These are phyloP conservation scores for Tauraco hartlaubi DNA, from an alignment of 2,797 vertebrate genomes.

Conservation along the genomic window DNA sequence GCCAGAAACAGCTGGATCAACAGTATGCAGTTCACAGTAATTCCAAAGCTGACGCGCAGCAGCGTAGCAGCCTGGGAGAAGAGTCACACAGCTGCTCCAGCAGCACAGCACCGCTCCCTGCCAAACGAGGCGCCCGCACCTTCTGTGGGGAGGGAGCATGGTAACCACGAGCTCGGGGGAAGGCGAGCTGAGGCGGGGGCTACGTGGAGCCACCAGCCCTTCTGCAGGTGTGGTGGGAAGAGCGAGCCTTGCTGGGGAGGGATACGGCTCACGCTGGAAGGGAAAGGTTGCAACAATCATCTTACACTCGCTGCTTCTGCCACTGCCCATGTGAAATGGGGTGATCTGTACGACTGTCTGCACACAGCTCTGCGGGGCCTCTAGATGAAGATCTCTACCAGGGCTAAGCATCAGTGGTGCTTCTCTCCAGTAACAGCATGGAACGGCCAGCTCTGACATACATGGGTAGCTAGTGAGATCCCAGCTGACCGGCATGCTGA, in stretches of 20 bases:
- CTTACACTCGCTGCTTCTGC: not conserved
- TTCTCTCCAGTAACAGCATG: not conserved
- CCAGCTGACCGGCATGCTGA: not conserved
- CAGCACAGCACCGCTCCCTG: not conserved
- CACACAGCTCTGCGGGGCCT: not conserved
- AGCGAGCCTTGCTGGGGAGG: not conserved
- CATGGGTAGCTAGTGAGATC: not conserved
- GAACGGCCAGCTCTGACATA: not conserved
- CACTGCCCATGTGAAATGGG: accelerated
- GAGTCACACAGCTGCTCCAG: not conserved
- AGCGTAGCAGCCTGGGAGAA: not conserved
- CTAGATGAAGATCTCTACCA: not conserved
- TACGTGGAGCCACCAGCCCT: not conserved
- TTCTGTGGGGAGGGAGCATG: not conserved
- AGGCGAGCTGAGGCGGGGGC: not conserved
- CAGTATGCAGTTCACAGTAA: not conserved
- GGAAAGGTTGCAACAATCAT: not conserved
- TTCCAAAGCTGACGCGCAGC: not conserved
- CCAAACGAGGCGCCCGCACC: not conserved
- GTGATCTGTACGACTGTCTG: not conserved
- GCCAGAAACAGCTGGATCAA: conserved; percentile 17
- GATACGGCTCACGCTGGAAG: not conserved
- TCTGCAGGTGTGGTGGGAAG: not conserved
- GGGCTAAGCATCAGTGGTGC: not conserved
- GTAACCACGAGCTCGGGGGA: not conserved